phyloP scores from a whole-genome alignment of 2,888 invertebrate species.

The Galeruca laticollis region DNA sequence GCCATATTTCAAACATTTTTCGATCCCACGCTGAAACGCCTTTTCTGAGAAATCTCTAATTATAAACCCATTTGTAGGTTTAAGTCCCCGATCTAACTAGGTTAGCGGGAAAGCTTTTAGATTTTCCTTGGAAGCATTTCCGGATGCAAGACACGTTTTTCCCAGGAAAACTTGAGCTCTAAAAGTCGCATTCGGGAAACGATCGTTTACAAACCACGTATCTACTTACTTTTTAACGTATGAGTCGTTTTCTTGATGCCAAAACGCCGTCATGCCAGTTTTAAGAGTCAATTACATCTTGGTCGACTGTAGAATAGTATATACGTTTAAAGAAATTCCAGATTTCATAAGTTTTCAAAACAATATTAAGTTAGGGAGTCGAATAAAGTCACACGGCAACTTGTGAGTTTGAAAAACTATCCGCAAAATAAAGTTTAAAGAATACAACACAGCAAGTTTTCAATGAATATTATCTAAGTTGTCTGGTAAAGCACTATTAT shows the following conservation, averaged over 20 bases:
- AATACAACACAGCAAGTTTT: neutral
- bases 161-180: constrained; percentile 53
- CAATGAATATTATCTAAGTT: too few species aligned
- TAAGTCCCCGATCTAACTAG: constrained; percentile 51
- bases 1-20: constrained; percentile 12
- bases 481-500: too few species aligned
- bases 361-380: neutral
- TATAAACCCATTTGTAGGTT: constrained; percentile 49
- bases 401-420: neutral
- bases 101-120: constrained; percentile 54
- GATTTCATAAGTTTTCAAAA: constrained; percentile 4
- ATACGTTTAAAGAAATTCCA: neutral
- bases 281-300: constrained; percentile 41
- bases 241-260: constrained; percentile 33
- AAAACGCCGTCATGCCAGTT: constrained; percentile 24
- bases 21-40: constrained; percentile 9
- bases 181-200: constrained; percentile 49
- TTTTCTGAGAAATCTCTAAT: constrained; percentile 45
- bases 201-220: constrained; percentile 53
- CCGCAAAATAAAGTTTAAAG: neutral
- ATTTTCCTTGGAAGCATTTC: constrained; percentile 47
- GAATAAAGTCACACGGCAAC: neutral
- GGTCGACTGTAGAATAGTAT: constrained; percentile 1
- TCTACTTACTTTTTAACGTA: constrained; percentile 51
- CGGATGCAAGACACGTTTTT: constrained; percentile 53